A percentile compares a stretch with the other conserved stretches of the same genome.
Evolutionary conservation across 2,113 vertebrate species (phyloP).

Genomic region (Notothenia rossii): DNA sequence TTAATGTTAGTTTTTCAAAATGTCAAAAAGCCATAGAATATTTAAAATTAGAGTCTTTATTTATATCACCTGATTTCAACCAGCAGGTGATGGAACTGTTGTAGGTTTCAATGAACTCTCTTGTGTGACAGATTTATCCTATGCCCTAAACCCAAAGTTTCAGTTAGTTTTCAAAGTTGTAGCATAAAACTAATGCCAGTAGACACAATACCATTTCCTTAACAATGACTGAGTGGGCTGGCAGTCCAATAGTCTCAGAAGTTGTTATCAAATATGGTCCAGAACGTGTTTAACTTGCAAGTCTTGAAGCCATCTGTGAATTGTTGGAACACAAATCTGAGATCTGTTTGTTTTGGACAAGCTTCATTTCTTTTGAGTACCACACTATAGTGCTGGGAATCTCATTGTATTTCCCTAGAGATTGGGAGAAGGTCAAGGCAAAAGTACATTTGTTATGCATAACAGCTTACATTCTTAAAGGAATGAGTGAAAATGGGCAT

Average conservation of each 20-base stretch:
- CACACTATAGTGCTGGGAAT: slow-evolving; percentile 4
- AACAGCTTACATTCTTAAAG: slow-evolving; percentile 18
- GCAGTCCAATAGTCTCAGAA: slow-evolving; percentile 42
- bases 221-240: slow-evolving; percentile 22
- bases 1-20: background rate
- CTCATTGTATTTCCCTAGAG: slow-evolving; percentile 46
- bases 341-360: slow-evolving; percentile 62
- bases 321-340: slow-evolving; percentile 48
- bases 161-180: background rate
- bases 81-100: background rate
- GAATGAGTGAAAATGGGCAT: slow-evolving; percentile 17
- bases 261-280: slow-evolving; percentile 64
- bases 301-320: slow-evolving; percentile 70
- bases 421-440: slow-evolving; percentile 24
- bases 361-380: slow-evolving; percentile 33
- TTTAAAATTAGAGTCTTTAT: background rate
- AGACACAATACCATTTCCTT: slow-evolving; percentile 15
- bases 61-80: slow-evolving; percentile 1
- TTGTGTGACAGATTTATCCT: background rate
- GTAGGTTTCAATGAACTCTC: background rate
- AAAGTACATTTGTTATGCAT: slow-evolving; percentile 30
- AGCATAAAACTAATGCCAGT: background rate
- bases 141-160: background rate
- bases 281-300: slow-evolving; percentile 63
- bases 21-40: background rate